phyloP scores from a whole-genome alignment of 2,888 invertebrate species.

The Busseola fusca region DNA sequence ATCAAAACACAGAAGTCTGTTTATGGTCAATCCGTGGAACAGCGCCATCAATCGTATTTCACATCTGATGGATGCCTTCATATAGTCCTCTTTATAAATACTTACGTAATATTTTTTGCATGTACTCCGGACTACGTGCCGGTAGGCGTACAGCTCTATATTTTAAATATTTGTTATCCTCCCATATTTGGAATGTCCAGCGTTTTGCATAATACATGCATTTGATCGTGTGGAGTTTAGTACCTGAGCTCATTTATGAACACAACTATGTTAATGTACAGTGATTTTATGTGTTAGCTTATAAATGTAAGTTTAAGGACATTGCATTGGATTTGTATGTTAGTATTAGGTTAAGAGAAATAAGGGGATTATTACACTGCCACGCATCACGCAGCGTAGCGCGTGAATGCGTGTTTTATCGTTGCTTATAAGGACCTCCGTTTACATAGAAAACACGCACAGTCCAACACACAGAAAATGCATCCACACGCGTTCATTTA shows the following conservation, averaged over 20 bases:
- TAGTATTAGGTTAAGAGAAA: not conserved
- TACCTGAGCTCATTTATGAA: constrained; percentile 45
- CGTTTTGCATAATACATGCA: constrained; percentile 69
- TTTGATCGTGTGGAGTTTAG: constrained; percentile 65
- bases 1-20: constrained; percentile 31
- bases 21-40: constrained; percentile 40
- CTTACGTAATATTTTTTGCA: constrained; percentile 64
- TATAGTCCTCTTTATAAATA: constrained; percentile 66
- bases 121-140: constrained; percentile 60
- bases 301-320: constrained; percentile 9
- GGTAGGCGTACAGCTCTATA: constrained; percentile 53
- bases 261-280: constrained; percentile 32
- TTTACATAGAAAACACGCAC: too few relatives aligned
- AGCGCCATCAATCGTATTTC: constrained; percentile 61
- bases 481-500: too few relatives aligned
- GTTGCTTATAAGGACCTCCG: too few relatives aligned
- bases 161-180: constrained; percentile 67
- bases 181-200: constrained; percentile 62
- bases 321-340: constrained; percentile 3
- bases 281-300: constrained; percentile 24
- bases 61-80: constrained; percentile 65
- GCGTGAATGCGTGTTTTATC: too few relatives aligned
- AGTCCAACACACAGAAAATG: too few relatives aligned
- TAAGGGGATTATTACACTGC: too few relatives aligned
- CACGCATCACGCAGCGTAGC: too few relatives aligned